Evolutionary conservation across 2,113 vertebrate genomes (phyloP), one percentile per base, ranked within the genome.

Genomic region (Rhabdornis inornatus): DNA sequence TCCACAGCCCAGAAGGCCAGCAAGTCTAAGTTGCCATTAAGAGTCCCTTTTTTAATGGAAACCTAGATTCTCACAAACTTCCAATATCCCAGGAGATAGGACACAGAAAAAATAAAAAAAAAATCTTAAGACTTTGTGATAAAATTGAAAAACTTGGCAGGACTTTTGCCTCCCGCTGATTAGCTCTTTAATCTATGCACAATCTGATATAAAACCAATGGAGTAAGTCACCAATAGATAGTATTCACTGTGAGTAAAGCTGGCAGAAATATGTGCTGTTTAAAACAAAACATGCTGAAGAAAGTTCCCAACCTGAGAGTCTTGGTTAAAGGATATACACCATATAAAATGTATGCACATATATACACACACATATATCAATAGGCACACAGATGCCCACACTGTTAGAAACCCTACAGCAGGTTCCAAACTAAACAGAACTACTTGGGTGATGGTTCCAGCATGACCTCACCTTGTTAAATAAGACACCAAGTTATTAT

Each of bases 71-170:
- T 92, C 85, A 68, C 47, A 44, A 52, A 80, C 8, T 81, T 74
- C 9, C 55, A 28, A 59, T 90, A n/a, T 55, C 56, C 47, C 31
- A 93, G 68, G 55, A 83, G 8, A 20, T 52, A 61, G 35, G 24
- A 17, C 30, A 86, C 42, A 86, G 64, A 33, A 75, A 53, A 77
- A 60, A 37, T 78, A 89, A 89, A 91, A 77, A 60, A 37, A 82
- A 89, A 89, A 91, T 49, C 77, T 45, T n/a, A 64, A 50, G n/a
- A 72, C 49, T 83, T 53, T 8, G 24, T 66, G 87, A 94, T 70
- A 90, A 90, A 91, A 93, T 15, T 80, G 15, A 70, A 88, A 91
- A 91, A 30, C 35, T 45, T 94, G 84, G 85, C 79, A 90, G 23
- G 27, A 35, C 12, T 71, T 79, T 40, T 74, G 7, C 47, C 57